A percentile compares a stretch with the other conserved stretches of the same genome.
Conservation (phyloP, 23 tunicate species). For the Ciona savignyi region DNA sequence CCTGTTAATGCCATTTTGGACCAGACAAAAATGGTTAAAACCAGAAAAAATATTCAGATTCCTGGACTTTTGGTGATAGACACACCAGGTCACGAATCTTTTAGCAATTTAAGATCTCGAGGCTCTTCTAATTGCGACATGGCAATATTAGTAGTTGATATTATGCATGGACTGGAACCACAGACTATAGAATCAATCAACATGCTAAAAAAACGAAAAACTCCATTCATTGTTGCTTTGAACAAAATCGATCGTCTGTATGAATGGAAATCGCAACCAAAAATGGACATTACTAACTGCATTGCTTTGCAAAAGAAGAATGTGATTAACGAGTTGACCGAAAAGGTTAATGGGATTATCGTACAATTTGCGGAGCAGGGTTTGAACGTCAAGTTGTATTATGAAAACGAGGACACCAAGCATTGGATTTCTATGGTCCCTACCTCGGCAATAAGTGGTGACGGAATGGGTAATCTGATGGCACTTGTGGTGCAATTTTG, state of each 20-base stretch:
- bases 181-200: slow-evolving; percentile 90
- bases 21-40: slow-evolving; percentile 80
- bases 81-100: slow-evolving; percentile 98
- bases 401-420: slow-evolving; percentile 88
- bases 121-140: slow-evolving; percentile 94
- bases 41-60: slow-evolving; percentile 20
- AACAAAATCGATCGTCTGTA: slow-evolving; percentile 93
- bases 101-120: slow-evolving; percentile 79
- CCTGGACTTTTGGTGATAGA: slow-evolving; percentile 93
- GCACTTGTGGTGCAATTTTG: slow-evolving; percentile 69
- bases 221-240: slow-evolving; percentile 84
- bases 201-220: slow-evolving; percentile 79
- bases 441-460: slow-evolving; percentile 84
- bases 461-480: slow-evolving; percentile 97
- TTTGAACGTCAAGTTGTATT: slow-evolving; percentile 73
- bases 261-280: slow-evolving; percentile 73
- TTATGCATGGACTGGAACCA: slow-evolving; percentile 98
- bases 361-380: slow-evolving; percentile 84
- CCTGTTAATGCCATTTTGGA: slow-evolving; percentile 65
- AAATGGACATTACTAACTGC: slow-evolving; percentile 42
- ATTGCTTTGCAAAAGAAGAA: slow-evolving; percentile 47
- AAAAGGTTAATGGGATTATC: slow-evolving; percentile 64
- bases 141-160: slow-evolving; percentile 95
- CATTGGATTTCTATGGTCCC: slow-evolving; percentile 93
- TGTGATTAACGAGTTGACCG: slow-evolving; percentile 64